These are phyloP conservation scores for Lampropteryx suffumata DNA, from an alignment of 2,888 invertebrate genomes.

Conservation along the genomic window DNA sequence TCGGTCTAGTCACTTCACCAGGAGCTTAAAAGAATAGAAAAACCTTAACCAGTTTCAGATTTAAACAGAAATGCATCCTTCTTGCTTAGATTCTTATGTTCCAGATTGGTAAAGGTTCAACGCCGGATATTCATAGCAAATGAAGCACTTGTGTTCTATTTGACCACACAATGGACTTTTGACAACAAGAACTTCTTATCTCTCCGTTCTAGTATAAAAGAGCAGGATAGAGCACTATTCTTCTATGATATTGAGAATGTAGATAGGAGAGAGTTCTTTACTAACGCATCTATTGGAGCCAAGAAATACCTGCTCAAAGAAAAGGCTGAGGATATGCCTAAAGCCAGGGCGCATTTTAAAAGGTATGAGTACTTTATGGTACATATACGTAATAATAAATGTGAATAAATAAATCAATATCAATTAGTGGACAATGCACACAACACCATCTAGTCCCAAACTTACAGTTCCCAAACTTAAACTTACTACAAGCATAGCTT, in stretches of 20 bases:
- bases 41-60: too few relatives aligned
- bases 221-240: conserved; percentile 80
- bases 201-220: conserved; percentile 76
- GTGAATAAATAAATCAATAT: too few relatives aligned
- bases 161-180: conserved; percentile 90
- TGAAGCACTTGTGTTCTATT: conserved; percentile 88
- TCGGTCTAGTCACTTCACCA: too few relatives aligned
- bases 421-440: too few relatives aligned
- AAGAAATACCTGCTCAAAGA: conserved; percentile 87
- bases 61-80: too few relatives aligned
- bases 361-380: conserved; percentile 74
- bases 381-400: too few relatives aligned
- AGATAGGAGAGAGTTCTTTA: conserved; percentile 78
- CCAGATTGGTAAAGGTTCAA: conserved; percentile 90
- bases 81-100: conserved; percentile 19
- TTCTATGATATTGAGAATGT: conserved; percentile 83
- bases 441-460: too few relatives aligned
- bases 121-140: conserved; percentile 90
- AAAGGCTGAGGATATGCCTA: conserved; percentile 78
- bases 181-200: conserved; percentile 82
- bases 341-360: conserved; percentile 72
- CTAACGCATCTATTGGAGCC: conserved; percentile 82
- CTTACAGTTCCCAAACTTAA: too few relatives aligned
- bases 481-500: too few relatives aligned
- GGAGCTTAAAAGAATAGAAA: too few relatives aligned